Conservation (phyloP, 2,113 vertebrate species). For the Cochlearius cochlearius region DNA sequence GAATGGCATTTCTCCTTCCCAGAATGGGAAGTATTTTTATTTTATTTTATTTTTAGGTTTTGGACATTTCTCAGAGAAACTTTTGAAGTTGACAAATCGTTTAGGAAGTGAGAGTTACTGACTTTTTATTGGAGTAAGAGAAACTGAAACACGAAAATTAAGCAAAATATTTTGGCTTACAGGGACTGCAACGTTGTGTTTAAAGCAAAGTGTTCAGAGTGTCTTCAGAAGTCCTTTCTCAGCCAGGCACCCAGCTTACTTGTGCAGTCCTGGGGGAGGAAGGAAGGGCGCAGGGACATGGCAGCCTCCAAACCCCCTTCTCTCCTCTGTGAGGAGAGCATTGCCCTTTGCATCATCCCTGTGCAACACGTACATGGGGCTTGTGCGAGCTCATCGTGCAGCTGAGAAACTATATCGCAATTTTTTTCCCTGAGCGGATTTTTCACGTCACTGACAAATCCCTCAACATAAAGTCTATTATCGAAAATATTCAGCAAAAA, state of each 20-base stretch:
- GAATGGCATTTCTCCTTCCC: neutral
- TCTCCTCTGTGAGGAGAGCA: neutral
- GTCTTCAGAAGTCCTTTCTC: neutral
- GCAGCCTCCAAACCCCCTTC: neutral
- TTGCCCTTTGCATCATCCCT: neutral
- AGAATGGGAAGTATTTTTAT: neutral
- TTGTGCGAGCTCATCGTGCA: neutral
- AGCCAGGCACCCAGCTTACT: neutral
- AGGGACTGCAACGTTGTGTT: neutral
- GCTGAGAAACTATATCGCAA: neutral
- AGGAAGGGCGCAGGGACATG: neutral
- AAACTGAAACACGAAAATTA: neutral
- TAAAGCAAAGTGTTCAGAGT: neutral
- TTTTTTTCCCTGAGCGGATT: neutral
- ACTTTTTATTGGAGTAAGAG: neutral
- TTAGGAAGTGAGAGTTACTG: neutral
- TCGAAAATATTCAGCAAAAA: neutral
- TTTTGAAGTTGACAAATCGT: neutral
- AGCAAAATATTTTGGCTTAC: neutral
- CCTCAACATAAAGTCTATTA: neutral
- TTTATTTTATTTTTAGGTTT: neutral
- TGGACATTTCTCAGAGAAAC: neutral
- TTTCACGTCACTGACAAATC: neutral
- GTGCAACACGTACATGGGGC: neutral
- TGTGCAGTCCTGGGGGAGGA: rapidly evolving